phyloP scores from a whole-genome alignment of 2,113 vertebrate species.

The Charadrius vociferus region DNA sequence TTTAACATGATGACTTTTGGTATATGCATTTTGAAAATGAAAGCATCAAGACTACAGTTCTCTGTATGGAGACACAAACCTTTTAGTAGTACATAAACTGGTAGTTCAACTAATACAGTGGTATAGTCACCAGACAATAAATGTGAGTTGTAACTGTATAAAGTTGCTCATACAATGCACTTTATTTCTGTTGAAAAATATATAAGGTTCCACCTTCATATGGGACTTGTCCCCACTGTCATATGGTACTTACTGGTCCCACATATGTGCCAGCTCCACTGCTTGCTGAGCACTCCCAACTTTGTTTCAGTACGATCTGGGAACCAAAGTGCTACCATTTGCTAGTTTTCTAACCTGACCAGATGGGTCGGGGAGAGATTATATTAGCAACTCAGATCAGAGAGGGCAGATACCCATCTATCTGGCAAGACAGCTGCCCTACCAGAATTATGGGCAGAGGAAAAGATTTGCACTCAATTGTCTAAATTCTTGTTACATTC shows the following conservation, averaged over 20 bases:
- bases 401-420: neutral
- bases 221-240: neutral
- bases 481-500: neutral
- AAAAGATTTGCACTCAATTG: neutral
- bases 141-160: neutral
- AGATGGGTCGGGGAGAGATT: neutral
- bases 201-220: neutral
- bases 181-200: neutral
- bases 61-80: neutral
- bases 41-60: neutral
- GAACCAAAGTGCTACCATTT: neutral
- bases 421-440: neutral
- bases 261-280: neutral
- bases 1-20: neutral
- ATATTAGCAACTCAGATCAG: neutral
- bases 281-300: fast-evolving
- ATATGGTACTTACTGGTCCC: neutral
- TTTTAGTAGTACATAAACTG: neutral
- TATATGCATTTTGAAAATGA: fast-evolving
- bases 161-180: neutral
- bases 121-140: neutral
- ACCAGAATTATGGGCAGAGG: neutral
- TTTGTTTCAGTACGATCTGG: neutral
- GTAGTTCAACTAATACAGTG: neutral
- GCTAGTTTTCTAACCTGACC: neutral